phyloP scores from a whole-genome alignment of 1,140 invertebrate species.

The Drosophila bifasciata region DNA sequence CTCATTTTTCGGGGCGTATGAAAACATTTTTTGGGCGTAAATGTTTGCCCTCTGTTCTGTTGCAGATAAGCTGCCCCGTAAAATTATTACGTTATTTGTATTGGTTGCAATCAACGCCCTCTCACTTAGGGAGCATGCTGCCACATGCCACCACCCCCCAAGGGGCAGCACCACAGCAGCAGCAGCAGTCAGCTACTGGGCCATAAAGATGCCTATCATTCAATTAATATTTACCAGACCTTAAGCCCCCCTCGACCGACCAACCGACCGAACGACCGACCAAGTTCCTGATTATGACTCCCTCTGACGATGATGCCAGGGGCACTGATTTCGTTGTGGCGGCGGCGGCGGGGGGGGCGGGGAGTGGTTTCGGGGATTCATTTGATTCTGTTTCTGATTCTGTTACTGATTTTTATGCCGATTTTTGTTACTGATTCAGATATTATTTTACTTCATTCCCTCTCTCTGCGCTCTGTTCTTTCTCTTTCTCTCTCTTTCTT shows the following conservation, averaged over 20 bases:
- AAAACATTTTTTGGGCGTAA: constrained; percentile 83
- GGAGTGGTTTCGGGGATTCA: constrained; percentile 16
- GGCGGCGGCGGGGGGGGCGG: too few species aligned
- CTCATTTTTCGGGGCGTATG: constrained; percentile 46
- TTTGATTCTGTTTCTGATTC: constrained; percentile 6
- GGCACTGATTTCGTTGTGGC: constrained; percentile 31
- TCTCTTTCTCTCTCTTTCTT: background rate
- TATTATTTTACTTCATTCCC: background rate
- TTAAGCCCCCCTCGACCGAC: constrained; percentile 11
- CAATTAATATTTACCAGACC: constrained; percentile 74
- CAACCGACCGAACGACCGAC: background rate
- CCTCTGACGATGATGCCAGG: background rate
- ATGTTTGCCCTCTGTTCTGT: constrained; percentile 84
- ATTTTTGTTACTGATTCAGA: background rate
- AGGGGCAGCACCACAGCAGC: too few species aligned
- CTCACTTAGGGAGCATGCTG: constrained; percentile 25
- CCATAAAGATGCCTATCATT: constrained; percentile 82
- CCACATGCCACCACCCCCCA: too few species aligned
- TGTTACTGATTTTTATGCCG: constrained; percentile 8
- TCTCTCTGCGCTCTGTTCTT: background rate
- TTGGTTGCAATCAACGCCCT: constrained; percentile 79
- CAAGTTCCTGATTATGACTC: constrained; percentile 44
- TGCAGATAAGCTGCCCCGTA: constrained; percentile 81
- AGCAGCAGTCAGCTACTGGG: constrained; percentile 31
- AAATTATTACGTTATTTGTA: constrained; percentile 84